Conservation (phyloP, 2,888 invertebrate species). For the Anaspis maculata region DNA sequence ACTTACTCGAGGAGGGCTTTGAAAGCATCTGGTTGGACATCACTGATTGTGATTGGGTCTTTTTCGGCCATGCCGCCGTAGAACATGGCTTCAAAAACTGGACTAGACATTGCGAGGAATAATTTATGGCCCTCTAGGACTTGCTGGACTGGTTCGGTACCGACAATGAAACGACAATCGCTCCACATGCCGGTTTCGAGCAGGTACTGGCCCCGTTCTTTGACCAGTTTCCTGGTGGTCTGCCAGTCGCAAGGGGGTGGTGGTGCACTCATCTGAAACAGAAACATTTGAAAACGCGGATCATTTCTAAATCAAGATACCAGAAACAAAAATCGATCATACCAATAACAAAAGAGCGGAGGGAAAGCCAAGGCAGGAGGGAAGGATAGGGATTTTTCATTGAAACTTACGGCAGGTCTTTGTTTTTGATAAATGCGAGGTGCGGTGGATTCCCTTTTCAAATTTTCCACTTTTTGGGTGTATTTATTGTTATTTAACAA, state of each 20-base stretch:
- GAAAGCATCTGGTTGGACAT: constrained; percentile 81
- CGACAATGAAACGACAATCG: constrained; percentile 76
- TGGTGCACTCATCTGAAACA: constrained; percentile 42
- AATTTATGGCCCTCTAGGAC: constrained; percentile 69
- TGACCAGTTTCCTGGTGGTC: constrained; percentile 58
- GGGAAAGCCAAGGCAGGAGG: no score
- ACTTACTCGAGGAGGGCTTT: constrained; percentile 68
- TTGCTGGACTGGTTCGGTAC: constrained; percentile 67
- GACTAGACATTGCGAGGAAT: constrained; percentile 77
- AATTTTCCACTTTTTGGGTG: no score
- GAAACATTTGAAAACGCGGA: no score
- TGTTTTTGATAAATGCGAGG: no score
- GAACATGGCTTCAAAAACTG: constrained; percentile 85
- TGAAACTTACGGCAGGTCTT: no score
- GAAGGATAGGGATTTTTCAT: no score
- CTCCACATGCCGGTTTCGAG: constrained; percentile 76
- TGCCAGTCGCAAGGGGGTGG: constrained; percentile 64
- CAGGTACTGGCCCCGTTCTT: constrained; percentile 64
- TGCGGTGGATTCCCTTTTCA: no score
- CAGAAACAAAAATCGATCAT: no score
- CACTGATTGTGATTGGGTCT: constrained; percentile 67
- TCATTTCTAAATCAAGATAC: no score
- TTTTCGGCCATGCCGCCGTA: constrained; percentile 76
- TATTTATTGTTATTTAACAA: no score
- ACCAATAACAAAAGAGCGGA: no score